These are phyloP conservation scores for Tyria jacobaeae DNA, from an alignment of 2,888 invertebrate genomes.

Conservation along the genomic window DNA sequence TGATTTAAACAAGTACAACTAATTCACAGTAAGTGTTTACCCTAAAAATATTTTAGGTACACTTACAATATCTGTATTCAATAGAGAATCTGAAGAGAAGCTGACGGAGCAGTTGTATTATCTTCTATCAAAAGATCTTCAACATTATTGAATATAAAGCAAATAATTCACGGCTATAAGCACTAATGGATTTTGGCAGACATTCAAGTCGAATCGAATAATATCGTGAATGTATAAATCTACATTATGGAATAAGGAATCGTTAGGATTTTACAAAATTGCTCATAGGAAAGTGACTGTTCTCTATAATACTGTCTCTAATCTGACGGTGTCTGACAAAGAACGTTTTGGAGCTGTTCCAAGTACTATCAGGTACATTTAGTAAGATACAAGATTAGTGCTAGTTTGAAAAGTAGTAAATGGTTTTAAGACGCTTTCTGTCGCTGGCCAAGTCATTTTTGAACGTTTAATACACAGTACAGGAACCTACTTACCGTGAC, in stretches of 20 bases:
- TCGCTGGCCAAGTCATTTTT: neutral
- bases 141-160: slow-evolving; percentile 19
- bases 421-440: neutral
- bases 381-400: neutral
- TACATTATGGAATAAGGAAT: neutral
- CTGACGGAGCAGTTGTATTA: slow-evolving; percentile 16
- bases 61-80: slow-evolving; percentile 14
- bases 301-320: neutral
- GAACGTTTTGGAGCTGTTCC: slow-evolving; percentile 1
- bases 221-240: slow-evolving; percentile 2
- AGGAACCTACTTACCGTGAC: no score
- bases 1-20: no score
- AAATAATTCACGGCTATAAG: slow-evolving; percentile 22
- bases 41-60: slow-evolving; percentile 3
- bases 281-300: neutral
- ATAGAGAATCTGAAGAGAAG: slow-evolving; percentile 1
- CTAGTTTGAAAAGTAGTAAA: no score
- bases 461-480: no score
- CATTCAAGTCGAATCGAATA: slow-evolving; percentile 19
- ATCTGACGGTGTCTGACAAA: neutral
- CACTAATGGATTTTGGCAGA: slow-evolving; percentile 30
- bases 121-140: slow-evolving; percentile 14
- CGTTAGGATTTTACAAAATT: neutral
- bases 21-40: no score
- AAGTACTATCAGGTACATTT: neutral